These are phyloP conservation scores for Tenthredo distinguenda DNA, from an alignment of 2,888 invertebrate genomes.

Conservation along the genomic window DNA sequence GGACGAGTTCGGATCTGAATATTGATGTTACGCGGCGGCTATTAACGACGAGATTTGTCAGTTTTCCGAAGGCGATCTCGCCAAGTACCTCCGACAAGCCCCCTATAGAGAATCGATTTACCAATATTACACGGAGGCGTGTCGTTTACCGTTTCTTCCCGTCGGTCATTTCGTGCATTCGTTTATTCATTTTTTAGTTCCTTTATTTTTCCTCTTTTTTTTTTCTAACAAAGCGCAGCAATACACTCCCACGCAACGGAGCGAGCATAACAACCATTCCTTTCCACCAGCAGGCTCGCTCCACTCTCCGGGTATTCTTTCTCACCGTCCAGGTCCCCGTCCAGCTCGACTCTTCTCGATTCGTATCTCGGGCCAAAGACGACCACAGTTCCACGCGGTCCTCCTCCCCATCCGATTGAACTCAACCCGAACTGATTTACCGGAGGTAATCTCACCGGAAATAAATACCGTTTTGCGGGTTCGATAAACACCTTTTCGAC, in stretches of 20 bases:
- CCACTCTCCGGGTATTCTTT: conserved; percentile 33
- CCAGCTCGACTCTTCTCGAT: neutral
- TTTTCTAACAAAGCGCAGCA: conserved; percentile 1
- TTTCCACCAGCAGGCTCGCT: conserved; percentile 3
- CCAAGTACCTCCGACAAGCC: neutral
- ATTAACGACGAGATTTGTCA: conserved; percentile 15
- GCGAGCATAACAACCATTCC: conserved; percentile 35
- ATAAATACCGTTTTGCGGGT: neutral
- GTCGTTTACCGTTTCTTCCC: neutral
- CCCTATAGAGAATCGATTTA: neutral
- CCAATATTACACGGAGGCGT: neutral
- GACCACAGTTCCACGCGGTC: neutral
- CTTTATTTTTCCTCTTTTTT: neutral
- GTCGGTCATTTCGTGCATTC: neutral
- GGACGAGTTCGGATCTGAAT: conserved; percentile 8
- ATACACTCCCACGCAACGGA: conserved; percentile 46
- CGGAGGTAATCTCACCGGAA: neutral
- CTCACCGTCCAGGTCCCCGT: conserved; percentile 20
- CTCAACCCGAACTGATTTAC: conserved; percentile 15
- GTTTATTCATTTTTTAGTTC: neutral
- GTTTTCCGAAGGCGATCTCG: neutral
- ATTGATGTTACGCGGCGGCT: conserved; percentile 12
- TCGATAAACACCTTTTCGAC: neutral
- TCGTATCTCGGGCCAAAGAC: conserved; percentile 4
- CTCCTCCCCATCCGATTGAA: neutral